Evolutionary conservation across 2,797 vertebrate species (phyloP).

Genomic region (Hippopotamyrus pictus): DNA sequence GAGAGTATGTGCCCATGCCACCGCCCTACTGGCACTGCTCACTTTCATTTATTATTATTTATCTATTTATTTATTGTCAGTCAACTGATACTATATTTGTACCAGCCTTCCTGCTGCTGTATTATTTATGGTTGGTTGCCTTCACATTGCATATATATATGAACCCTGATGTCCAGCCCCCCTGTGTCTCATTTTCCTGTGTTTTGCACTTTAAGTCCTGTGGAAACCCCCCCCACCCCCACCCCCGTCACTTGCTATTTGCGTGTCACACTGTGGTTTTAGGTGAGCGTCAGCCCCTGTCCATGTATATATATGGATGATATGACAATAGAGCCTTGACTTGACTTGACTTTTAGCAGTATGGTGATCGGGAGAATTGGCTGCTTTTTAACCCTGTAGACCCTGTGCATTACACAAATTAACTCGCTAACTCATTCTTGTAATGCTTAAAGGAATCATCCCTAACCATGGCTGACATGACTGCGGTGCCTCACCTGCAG

Average conservation of each 20-base stretch:
- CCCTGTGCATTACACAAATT: not conserved
- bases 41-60: not conserved
- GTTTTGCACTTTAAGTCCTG: not conserved
- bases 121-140: not conserved
- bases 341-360: not conserved
- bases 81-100: not conserved
- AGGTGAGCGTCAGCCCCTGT: not conserved
- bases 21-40: not conserved
- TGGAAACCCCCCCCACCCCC: slow-evolving; percentile 1
- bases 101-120: not conserved
- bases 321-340: not conserved
- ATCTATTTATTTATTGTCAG: not conserved
- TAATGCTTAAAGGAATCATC: not conserved
- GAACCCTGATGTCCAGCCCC: not conserved
- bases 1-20: not conserved
- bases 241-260: not conserved
- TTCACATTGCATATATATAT: not conserved
- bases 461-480: not conserved
- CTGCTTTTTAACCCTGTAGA: not conserved
- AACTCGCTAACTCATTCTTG: not conserved
- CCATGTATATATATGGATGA: not conserved
- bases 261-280: not conserved
- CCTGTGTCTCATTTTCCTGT: not conserved
- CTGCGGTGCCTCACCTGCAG: slow-evolving; percentile 46
- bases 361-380: not conserved